Base-by-base conservation (phyloP, 2,888 invertebrate genomes). In the Punctoribates punctum region DNA sequence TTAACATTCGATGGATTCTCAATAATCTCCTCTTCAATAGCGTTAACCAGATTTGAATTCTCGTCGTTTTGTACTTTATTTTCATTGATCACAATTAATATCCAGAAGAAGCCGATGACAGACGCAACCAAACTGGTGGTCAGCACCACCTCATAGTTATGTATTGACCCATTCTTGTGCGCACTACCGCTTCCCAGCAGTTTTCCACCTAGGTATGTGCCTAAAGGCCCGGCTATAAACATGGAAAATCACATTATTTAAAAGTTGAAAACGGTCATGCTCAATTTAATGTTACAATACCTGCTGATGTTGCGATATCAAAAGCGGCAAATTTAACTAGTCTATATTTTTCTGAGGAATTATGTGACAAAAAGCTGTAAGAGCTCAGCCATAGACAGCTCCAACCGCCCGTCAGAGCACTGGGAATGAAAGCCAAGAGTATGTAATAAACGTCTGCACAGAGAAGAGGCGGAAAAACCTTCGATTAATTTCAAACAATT, bases 321-420 rank as follows among this genome's bases (percentile, higher is more conserved):
- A 65, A 62, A 9, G 23, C n/a, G 0, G 46, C 65, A 38, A 62
- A 74, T 15, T 46, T 20, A 13, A 74, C 29, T 11, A 62, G 17
- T 11, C 74, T 34, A 27, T 57, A 74, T 23, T 65, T 9, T 23
- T 60, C 25, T 13, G 62, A 42, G 1, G 65, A 29, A 15, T 62
- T 74, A 13, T 60, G 62, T 9, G 74, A 11, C 23, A 65, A 46
- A 65, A 65, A 74, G 27, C 57, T 74, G 15, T 65, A 74, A 8
- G 25, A 15, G 13, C 8, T 62, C 6, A 62, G 25, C 46, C 48
- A 74, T n/a, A n/a, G n/a, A n/a, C n/a, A n/a, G n/a, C n/a, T n/a
- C 38, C 38, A 62, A 17, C 74, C 62, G 11, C 74, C 74, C 17
- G 20, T 11, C 25, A 65, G 15, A 6, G 27, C 65, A 23, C 15